Evolutionary conservation across 2,888 invertebrate genomes (phyloP).

Genomic region (Theretra japonica): DNA sequence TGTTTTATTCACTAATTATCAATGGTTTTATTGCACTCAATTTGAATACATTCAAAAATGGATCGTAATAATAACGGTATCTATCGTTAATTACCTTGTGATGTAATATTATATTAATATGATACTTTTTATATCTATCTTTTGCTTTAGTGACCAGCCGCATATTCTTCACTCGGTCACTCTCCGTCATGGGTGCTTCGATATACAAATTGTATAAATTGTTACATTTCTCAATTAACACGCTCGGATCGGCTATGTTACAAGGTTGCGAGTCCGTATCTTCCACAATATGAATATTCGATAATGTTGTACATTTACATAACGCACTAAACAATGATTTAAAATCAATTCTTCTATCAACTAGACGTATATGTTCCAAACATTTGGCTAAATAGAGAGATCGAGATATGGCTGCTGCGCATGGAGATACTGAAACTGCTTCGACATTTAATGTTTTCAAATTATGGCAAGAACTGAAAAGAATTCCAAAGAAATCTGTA

Average conservation of each 20-base stretch:
- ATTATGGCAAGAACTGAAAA: constrained; percentile 63
- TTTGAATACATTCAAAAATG: constrained; percentile 62
- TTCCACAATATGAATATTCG: constrained; percentile 67
- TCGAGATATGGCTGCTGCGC: constrained; percentile 50
- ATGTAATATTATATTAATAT: constrained; percentile 53
- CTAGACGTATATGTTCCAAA: constrained; percentile 66
- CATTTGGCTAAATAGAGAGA: constrained; percentile 55
- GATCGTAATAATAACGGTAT: constrained; percentile 54
- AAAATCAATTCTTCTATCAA: constrained; percentile 62
- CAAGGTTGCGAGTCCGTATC: constrained; percentile 44
- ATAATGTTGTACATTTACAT: constrained; percentile 61
- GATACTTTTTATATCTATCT: constrained; percentile 45
- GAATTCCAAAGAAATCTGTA: constrained; percentile 63
- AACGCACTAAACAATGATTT: constrained; percentile 58
- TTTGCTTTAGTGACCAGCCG: constrained; percentile 57
- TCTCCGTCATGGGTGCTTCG: constrained; percentile 50
- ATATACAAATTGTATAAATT: constrained; percentile 65
- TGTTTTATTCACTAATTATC: no score
- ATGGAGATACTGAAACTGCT: constrained; percentile 48
- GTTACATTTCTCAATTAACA: constrained; percentile 59
- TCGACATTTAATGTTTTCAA: constrained; percentile 65
- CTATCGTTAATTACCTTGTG: constrained; percentile 35
- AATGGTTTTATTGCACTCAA: constrained; percentile 62
- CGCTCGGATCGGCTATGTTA: constrained; percentile 53
- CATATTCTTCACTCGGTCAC: constrained; percentile 44